Conservation (phyloP, 2,113 vertebrate species). For the Pampusana beccarii region DNA sequence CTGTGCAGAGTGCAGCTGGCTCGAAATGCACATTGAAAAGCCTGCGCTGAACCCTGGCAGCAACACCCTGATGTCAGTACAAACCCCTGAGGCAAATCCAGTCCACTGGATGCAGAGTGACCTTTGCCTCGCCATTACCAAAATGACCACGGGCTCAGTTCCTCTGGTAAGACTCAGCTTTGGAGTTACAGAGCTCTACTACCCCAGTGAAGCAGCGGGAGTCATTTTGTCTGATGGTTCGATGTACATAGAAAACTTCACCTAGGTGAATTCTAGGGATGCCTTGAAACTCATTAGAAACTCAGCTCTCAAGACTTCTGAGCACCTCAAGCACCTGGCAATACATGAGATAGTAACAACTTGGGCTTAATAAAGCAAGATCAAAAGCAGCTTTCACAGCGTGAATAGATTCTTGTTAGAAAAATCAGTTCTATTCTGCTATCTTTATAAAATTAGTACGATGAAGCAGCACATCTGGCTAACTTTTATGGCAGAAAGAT, state of each 20-base stretch:
- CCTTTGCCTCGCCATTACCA: not conserved
- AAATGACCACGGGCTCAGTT: accelerated
- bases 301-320: not conserved
- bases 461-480: not conserved
- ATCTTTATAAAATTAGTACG: not conserved
- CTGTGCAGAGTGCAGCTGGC: accelerated
- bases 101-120: too few species aligned
- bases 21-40: not conserved
- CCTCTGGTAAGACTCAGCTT: not conserved
- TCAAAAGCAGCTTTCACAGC: not conserved
- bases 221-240: not conserved
- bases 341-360: not conserved
- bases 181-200: not conserved
- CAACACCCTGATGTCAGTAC: not conserved
- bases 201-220: not conserved
- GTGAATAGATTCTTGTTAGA: not conserved
- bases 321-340: not conserved
- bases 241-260: not conserved
- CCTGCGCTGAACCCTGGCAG: not conserved
- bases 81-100: not conserved
- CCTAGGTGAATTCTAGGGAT: not conserved
- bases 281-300: not conserved
- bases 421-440: not conserved
- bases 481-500: not conserved
- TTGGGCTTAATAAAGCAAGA: not conserved